Evolutionary conservation across 2,797 vertebrate species (phyloP).

Genomic region (Siniperca obscura): DNA sequence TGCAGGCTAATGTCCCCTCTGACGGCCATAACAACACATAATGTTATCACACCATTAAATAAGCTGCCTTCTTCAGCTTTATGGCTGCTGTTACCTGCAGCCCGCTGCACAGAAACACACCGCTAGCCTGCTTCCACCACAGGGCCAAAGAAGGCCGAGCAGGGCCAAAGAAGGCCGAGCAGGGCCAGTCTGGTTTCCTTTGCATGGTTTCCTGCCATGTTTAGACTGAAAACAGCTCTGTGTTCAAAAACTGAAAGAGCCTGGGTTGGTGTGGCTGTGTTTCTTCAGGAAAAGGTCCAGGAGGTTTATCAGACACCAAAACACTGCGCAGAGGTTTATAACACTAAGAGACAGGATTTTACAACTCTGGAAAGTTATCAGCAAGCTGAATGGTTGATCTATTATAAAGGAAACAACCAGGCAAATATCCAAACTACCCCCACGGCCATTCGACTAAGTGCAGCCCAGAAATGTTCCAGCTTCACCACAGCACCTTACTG

Average conservation of each 20-base stretch:
- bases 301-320: no score
- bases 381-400: no score
- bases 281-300: background rate
- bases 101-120: background rate
- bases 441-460: no score
- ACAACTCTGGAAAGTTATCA: no score
- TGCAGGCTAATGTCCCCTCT: constrained; percentile 57
- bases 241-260: no score
- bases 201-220: background rate
- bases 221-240: background rate
- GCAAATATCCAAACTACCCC: no score
- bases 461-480: no score
- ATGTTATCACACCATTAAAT: constrained; percentile 55
- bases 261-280: no score
- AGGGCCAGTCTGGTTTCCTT: background rate
- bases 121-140: background rate
- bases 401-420: no score
- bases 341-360: no score
- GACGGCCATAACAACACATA: constrained; percentile 41
- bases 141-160: background rate
- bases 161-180: background rate
- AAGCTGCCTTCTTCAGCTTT: constrained; percentile 37
- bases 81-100: constrained; percentile 31
- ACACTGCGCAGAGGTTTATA: no score
- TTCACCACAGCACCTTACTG: no score